A percentile compares a stretch with the other conserved stretches of the same genome.
Conservation (phyloP, 1,140 invertebrate species). For the Drosophila oshimai region DNA sequence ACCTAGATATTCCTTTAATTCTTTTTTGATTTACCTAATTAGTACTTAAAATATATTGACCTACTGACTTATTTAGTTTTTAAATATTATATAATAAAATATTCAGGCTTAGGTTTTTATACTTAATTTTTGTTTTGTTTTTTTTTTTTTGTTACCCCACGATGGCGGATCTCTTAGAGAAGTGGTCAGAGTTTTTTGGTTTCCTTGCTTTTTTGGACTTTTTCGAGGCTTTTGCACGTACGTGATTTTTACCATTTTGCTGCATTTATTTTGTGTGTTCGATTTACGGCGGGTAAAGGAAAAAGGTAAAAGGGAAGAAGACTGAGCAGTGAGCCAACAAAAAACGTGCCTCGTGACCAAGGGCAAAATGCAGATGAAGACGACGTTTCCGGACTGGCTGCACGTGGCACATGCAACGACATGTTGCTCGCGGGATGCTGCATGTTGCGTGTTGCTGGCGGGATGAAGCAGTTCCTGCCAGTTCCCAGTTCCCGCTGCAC, state of each 20-base stretch:
- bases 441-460: background rate
- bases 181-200: background rate
- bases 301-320: background rate
- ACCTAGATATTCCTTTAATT: too few relatives aligned
- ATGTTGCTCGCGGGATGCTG: background rate
- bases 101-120: background rate
- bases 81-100: too few relatives aligned
- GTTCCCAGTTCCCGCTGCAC: slow-evolving; percentile 30
- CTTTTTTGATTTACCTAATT: too few relatives aligned
- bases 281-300: background rate
- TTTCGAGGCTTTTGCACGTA: slow-evolving; percentile 35
- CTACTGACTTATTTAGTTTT: too few relatives aligned
- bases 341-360: slow-evolving; percentile 30
- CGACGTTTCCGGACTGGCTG: background rate
- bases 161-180: background rate
- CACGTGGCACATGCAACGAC: background rate
- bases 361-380: slow-evolving; percentile 6
- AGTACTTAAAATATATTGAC: too few relatives aligned
- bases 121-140: too few relatives aligned
- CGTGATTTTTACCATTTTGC: slow-evolving; percentile 69
- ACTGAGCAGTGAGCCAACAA: background rate
- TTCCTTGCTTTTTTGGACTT: background rate
- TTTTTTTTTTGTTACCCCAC: too few relatives aligned
- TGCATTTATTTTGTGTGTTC: slow-evolving; percentile 53
- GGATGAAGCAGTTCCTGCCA: background rate